phyloP scores from a whole-genome alignment of 2,888 invertebrate genomes.

The Trisateles emortualis region DNA sequence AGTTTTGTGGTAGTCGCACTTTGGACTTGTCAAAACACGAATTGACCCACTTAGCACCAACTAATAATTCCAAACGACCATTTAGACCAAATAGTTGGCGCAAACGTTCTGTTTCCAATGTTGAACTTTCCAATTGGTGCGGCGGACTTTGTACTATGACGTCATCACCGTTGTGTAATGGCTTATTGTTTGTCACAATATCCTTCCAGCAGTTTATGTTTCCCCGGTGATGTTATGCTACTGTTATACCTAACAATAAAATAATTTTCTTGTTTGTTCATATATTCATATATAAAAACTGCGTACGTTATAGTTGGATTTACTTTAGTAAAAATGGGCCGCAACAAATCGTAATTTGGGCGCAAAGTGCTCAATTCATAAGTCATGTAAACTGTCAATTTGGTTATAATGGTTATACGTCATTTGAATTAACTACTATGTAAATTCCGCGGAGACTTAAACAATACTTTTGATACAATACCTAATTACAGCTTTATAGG shows the following conservation, averaged over 20 bases:
- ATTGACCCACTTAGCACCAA: constrained; percentile 40
- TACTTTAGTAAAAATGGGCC: too few relatives aligned
- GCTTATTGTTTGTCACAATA: constrained; percentile 65
- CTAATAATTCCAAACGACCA: constrained; percentile 38
- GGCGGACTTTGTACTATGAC: constrained; percentile 69
- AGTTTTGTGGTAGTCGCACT: constrained; percentile 13
- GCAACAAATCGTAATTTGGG: too few relatives aligned
- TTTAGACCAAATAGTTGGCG: constrained; percentile 47
- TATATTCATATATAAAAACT: not conserved
- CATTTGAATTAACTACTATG: not conserved
- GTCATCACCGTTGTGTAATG: constrained; percentile 59
- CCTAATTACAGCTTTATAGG: not conserved
- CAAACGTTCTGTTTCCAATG: constrained; percentile 46
- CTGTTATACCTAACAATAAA: constrained; percentile 12
- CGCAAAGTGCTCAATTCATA: too few relatives aligned
- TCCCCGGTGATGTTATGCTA: constrained; percentile 36
- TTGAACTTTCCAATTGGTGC: constrained; percentile 73
- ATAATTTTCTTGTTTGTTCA: not conserved
- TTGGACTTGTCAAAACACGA: constrained; percentile 30
- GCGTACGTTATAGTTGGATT: too few relatives aligned
- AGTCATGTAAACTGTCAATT: not conserved
- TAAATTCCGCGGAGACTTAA: not conserved
- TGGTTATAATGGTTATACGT: not conserved
- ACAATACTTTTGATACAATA: not conserved
- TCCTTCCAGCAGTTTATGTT: constrained; percentile 48